These are phyloP conservation scores for Buceros bicornis DNA, from an alignment of 2,797 vertebrate genomes.

Conservation along the genomic window DNA sequence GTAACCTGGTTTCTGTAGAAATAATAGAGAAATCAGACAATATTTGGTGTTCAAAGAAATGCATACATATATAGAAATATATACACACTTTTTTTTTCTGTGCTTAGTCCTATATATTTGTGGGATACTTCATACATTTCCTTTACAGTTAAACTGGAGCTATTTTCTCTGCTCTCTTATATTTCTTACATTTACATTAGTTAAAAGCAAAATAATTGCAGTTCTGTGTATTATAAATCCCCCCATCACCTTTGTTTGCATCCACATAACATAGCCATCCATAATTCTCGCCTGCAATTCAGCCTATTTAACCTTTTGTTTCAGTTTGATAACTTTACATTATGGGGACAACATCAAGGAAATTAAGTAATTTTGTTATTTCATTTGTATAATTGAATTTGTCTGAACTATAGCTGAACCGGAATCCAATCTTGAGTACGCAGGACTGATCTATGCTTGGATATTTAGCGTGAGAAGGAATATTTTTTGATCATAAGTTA, in stretches of 20 bases:
- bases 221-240: background rate
- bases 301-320: constrained; percentile 55
- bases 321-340: constrained; percentile 63
- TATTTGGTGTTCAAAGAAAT: background rate
- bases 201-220: background rate
- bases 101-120: background rate
- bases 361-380: constrained; percentile 74
- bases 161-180: background rate
- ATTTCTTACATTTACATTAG: background rate
- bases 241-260: background rate
- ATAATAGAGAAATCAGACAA: background rate
- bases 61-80: background rate
- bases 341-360: constrained; percentile 53
- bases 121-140: background rate
- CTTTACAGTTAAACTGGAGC: background rate
- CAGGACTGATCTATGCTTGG: background rate
- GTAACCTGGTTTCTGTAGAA: background rate
- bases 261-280: background rate
- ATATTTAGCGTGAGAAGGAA: constrained; percentile 4
- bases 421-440: constrained; percentile 36
- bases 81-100: background rate
- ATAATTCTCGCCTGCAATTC: constrained; percentile 28
- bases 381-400: constrained; percentile 75
- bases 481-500: background rate
- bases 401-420: constrained; percentile 68